A percentile compares a stretch with the other conserved stretches of the same genome.
Evolutionary conservation across 2,797 vertebrate species (phyloP).

Genomic region (Eupleurogrammus muticus): DNA sequence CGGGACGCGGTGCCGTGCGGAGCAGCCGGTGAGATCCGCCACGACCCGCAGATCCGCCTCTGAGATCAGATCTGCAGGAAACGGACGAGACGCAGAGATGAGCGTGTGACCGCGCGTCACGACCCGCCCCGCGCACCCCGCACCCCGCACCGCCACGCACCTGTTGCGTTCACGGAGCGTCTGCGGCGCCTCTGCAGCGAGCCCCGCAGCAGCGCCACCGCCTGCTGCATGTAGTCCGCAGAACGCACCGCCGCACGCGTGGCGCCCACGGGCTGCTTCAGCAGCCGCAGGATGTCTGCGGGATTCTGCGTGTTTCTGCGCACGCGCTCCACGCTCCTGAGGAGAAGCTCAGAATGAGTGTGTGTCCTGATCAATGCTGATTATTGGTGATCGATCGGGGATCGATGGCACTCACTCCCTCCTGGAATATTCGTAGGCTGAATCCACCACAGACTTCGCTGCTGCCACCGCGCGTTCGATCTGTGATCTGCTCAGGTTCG

Average conservation of each 20-base stretch:
- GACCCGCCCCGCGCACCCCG: too few species aligned
- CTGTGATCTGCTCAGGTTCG: too few species aligned
- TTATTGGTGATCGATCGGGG: too few species aligned
- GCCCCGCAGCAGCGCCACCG: slow-evolving; percentile 80
- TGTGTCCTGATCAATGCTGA: too few species aligned
- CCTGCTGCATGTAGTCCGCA: slow-evolving; percentile 86
- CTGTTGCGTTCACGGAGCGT: slow-evolving; percentile 87
- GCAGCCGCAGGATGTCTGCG: slow-evolving; percentile 80
- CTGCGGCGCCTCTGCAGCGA: slow-evolving; percentile 49
- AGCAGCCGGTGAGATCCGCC: slow-evolving; percentile 84
- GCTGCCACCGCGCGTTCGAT: too few species aligned
- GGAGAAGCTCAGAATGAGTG: too few species aligned
- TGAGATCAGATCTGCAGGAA: slow-evolving; percentile 82
- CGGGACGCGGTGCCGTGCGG: slow-evolving; percentile 62
- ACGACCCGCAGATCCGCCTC: slow-evolving; percentile 76
- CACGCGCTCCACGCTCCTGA: slow-evolving; percentile 63
- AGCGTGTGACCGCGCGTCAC: too few species aligned
- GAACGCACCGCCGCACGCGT: slow-evolving; percentile 78
- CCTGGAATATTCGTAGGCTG: too few species aligned
- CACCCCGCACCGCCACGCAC: too few species aligned
- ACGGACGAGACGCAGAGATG: too few species aligned
- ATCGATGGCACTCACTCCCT: too few species aligned
- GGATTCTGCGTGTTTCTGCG: slow-evolving; percentile 61
- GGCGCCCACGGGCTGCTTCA: slow-evolving; percentile 86
- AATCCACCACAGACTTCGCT: too few species aligned